Evolutionary conservation across 2,797 vertebrate genomes (phyloP), one percentile per base, ranked within the genome.

Genomic region (Hozukius guyotensis): DNA sequence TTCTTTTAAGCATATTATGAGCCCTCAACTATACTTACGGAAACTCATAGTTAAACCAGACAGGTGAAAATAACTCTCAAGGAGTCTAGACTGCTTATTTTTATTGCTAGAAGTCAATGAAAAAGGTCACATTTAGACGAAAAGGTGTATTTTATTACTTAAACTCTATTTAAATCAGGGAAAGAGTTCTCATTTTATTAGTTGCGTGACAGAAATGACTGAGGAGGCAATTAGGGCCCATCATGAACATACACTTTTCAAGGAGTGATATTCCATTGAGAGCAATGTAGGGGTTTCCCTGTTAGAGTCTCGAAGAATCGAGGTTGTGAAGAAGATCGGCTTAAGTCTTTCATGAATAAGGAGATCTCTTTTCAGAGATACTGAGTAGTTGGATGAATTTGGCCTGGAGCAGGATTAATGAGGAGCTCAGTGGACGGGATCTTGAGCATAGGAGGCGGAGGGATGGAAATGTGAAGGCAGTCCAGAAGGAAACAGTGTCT

Each of bases 1-100:
- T 63, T 67, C 5, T 78, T 63, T 62, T 20, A 72, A n/a, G 42
- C 75, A 20, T 49, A 77, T 84, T 74, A 65, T 27, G 61, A 72
- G 63, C 68, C 24, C 66, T 78, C 27, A 42, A n/a, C 36, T 62
- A 9, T 27, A 67, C 36, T 74, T 56, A 32, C 13, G 65, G 56
- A 12, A 46, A 60, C 59, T 72, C n/a, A 66, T 7, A 32, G 14
- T 77, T 56, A 14, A 62, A 55, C 29, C 52, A 75, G 32, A 49
- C 57, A 71, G 62, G 66, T 60, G 49, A 81, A 76, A 13, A 60
- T 56, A 57, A 18, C 49, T 53, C n/a, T 70, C 55, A n/a, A 24
- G 8, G 9, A 71, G 36, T 77, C 36, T 38, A 63, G 24, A 59
- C 24, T 74, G 49, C 56, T 63, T 67, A 9, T 67, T 81, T 70